Base-by-base conservation (phyloP, 2,888 invertebrate species). In the Macrostomum cliftonense region DNA sequence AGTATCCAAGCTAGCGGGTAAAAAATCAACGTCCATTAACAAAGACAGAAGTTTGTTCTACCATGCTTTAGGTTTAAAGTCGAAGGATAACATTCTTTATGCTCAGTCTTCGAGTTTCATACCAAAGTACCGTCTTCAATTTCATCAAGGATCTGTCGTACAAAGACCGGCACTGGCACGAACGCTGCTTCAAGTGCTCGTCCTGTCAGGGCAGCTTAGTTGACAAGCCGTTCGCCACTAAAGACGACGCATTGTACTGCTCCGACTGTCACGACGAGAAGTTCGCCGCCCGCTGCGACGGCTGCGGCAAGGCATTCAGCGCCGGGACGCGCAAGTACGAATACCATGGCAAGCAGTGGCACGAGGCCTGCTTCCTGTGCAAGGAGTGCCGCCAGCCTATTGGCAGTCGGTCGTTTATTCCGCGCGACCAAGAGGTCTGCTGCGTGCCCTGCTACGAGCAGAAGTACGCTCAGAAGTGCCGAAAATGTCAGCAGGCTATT, bases 91-190 rank as follows among this genome's bases (percentile, higher is more conserved):
- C n/a, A n/a, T n/a, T n/a, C n/a, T n/a, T n/a, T n/a, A n/a, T n/a
- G n/a, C n/a, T n/a, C n/a, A n/a, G n/a, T n/a, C n/a, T n/a, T n/a
- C n/a, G n/a, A n/a, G n/a, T n/a, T n/a, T n/a, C n/a, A n/a, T n/a
- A n/a, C n/a, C n/a, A n/a, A n/a, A n/a, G n/a, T n/a, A n/a, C n/a
- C n/a, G n/a, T n/a, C n/a, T n/a, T n/a, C n/a, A n/a, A n/a, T n/a
- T n/a, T n/a, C n/a, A n/a, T 17, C 11, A 76, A 95, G 95, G 95
- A 97, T 76, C 79, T 97, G 74, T 93, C 93, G 59, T 97, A 97
- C 80, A 97, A 97, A 77, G 95, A 97, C 74, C 89, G 91, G 77
- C 97, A 97, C 74, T 97, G 97, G 97, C 97, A 97, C 73, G 95
- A 97, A 75, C 84, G 87, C 47, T 97, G 95, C 73, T 97, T 97